phyloP scores from a whole-genome alignment of 2,797 vertebrate genomes.

The Micropoecilia bifurca region DNA sequence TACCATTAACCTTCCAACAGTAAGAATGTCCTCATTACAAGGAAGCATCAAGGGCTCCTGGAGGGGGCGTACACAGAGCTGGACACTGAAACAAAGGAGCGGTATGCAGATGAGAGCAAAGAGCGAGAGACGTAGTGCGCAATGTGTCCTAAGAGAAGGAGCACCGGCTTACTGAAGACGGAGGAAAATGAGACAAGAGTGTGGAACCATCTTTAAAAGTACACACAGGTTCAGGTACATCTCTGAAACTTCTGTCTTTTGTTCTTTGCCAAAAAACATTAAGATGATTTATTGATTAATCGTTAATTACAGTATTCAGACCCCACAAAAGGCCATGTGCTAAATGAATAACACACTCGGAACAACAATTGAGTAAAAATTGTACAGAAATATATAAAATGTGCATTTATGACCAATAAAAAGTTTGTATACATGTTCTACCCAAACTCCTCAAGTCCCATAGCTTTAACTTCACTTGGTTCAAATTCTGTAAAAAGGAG shows the following conservation, averaged over 20 bases:
- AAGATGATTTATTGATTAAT: not conserved
- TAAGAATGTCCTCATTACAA: constrained; percentile 82
- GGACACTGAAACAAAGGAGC: constrained; percentile 39
- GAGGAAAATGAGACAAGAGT: not conserved
- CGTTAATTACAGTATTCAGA: no score
- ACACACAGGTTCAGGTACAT: not conserved
- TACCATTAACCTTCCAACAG: constrained; percentile 81
- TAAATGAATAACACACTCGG: no score
- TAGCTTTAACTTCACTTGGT: no score
- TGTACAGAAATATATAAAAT: no score
- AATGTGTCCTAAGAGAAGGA: not conserved
- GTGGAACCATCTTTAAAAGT: not conserved
- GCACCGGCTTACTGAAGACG: not conserved
- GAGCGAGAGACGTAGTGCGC: constrained; percentile 1
- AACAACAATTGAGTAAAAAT: no score
- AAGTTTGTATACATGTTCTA: no score
- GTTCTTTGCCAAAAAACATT: not conserved
- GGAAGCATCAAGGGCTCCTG: constrained; percentile 33
- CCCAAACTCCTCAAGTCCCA: no score
- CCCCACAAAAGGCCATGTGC: no score
- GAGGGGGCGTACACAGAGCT: constrained; percentile 11
- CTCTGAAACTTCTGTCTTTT: not conserved
- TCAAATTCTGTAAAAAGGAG: no score
- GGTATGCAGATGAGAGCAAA: constrained; percentile 27
- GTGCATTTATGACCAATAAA: no score